Evolutionary conservation across 2,888 invertebrate genomes (phyloP), one percentile per base, ranked within the genome.

Genomic region (Merodon equestris): DNA sequence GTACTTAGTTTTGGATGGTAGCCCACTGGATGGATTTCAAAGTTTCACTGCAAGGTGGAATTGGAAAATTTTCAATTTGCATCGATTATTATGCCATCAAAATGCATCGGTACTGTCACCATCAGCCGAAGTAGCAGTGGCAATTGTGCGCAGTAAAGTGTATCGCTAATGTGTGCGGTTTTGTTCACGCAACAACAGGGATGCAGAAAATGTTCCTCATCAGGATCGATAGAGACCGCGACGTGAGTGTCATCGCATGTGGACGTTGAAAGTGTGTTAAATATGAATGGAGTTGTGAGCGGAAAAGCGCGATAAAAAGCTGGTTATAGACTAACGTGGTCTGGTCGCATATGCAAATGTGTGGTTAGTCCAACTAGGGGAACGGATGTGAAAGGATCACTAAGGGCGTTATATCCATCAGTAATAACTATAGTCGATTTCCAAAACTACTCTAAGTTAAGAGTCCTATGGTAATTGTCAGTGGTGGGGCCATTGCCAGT

Each of bases 271-370:
- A 79, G 79, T 68, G 44, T 58, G 79, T 79, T 79, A 74, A 79
- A 79, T 54, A 74, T 79, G 68, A 58, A 79, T 68, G 60, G 63
- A 73, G 57, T 79, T 74, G 74, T 74, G 79, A n/a, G n/a, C n/a
- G n/a, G n/a, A 53, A 74, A 58, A 68, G 68, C 58, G 63, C 73
- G 73, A 51, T 68, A 57, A 79, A 79, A 68, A 15, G 57, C 77
- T 34, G 50, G 73, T 68, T 53, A 45, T 50, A 74, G 50, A 40
- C 48, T 74, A 74, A 68, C 57, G 68, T 58, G 63, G 48, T 79
- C 74, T 63, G 79, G 74, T 79, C 58, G 42, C 42, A 53, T 58
- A 74, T 79, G 74, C 79, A 74, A 74, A 79, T 74, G 74, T 63
- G 74, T 68, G 77, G 77, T 79, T 77, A 67, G 66, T 44, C 54